phyloP scores from a whole-genome alignment of 1,140 invertebrate genomes.

The Drosophila parvula region DNA sequence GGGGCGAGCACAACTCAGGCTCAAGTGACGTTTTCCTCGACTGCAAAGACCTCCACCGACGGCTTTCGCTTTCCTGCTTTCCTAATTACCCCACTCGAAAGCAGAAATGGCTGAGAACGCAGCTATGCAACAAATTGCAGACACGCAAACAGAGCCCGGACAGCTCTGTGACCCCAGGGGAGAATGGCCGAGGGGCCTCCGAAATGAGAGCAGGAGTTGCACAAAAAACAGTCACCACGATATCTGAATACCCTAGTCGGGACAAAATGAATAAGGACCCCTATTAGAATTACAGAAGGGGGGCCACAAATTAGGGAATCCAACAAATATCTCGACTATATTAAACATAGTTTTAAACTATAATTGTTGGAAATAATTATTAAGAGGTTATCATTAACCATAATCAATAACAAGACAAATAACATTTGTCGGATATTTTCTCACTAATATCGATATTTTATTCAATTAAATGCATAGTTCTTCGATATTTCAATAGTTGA shows the following conservation, averaged over 20 bases:
- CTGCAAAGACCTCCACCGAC: conserved; percentile 9
- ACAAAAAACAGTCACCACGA: neutral
- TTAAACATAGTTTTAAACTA: no score
- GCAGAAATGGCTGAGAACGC: conserved; percentile 61
- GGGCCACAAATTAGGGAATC: no score
- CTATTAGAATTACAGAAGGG: neutral
- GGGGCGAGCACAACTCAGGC: conserved; percentile 3
- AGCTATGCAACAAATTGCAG: conserved; percentile 62
- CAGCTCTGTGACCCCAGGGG: conserved; percentile 14
- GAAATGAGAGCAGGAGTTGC: conserved; percentile 14
- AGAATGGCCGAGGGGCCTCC: conserved; percentile 7
- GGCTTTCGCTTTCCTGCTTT: conserved; percentile 70
- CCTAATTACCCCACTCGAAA: conserved; percentile 64
- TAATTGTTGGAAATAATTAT: no score
- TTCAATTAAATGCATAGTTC: no score
- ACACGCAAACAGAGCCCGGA: conserved; percentile 45
- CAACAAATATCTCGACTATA: no score
- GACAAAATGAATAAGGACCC: neutral
- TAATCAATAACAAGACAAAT: no score
- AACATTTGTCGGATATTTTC: no score
- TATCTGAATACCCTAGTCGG: neutral
- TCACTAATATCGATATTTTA: no score
- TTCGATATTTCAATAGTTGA: no score
- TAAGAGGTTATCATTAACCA: no score
- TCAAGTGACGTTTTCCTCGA: conserved; percentile 49